Conservation (phyloP, 2,113 vertebrate genomes). For the Actinemys pallida region DNA sequence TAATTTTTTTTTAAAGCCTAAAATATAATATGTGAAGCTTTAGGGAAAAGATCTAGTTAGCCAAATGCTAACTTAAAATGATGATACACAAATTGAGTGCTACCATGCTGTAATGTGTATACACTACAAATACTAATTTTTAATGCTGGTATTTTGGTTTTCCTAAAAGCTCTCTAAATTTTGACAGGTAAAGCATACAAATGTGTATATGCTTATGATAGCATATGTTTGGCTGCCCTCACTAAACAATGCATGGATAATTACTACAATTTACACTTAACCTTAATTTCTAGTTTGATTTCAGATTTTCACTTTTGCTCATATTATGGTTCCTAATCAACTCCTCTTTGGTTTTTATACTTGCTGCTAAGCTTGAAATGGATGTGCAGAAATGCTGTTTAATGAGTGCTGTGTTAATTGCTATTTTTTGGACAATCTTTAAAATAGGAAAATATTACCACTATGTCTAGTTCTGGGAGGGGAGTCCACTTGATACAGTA, state of each 20-base stretch:
- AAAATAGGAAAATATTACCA: background rate
- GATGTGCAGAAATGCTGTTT: background rate
- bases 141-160: background rate
- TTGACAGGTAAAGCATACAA: background rate
- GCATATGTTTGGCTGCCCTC: background rate
- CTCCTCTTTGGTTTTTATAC: background rate
- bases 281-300: background rate
- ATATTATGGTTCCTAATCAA: background rate
- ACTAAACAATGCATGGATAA: background rate
- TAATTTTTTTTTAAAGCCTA: background rate
- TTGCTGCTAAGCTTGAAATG: background rate
- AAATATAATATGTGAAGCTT: background rate
- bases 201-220: background rate
- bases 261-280: background rate
- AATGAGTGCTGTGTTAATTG: background rate
- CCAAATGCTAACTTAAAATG: background rate
- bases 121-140: background rate
- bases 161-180: background rate
- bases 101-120: background rate
- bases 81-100: background rate
- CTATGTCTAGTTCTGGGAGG: background rate
- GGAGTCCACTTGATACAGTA: background rate
- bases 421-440: background rate
- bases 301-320: background rate
- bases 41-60: background rate